Conservation (phyloP, 2,113 vertebrate genomes). For the Nannospalax galili region DNA sequence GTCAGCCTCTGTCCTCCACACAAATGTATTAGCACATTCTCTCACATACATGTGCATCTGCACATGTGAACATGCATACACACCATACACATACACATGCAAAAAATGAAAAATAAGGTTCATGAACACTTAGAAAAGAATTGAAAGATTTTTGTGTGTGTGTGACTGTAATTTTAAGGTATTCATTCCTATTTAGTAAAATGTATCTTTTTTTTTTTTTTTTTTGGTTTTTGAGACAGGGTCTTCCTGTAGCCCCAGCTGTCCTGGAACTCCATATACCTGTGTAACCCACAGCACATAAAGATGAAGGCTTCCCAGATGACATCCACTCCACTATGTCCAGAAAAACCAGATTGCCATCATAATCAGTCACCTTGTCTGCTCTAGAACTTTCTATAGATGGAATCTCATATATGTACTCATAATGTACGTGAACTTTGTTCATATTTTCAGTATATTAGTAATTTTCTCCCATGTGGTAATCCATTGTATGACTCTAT, state of each 20-base stretch:
- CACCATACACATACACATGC: background rate
- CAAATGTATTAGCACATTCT: background rate
- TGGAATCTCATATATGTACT: background rate
- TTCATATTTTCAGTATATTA: background rate
- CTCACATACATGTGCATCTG: background rate
- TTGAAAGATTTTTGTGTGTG: background rate
- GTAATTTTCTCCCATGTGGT: slow-evolving; percentile 12
- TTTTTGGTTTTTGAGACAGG: background rate
- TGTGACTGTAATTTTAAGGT: background rate
- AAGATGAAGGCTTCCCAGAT: background rate
- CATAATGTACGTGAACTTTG: background rate
- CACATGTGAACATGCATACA: background rate
- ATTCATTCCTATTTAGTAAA: background rate
- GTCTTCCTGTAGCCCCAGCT: too few species aligned
- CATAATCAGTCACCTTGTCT: background rate
- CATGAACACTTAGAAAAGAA: background rate
- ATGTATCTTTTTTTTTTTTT: background rate
- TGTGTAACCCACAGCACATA: background rate
- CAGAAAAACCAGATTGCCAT: background rate
- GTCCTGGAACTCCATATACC: too few species aligned
- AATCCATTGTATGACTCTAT: background rate
- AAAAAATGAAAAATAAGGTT: background rate
- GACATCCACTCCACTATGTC: too few species aligned
- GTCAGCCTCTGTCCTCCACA: background rate
- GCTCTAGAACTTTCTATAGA: background rate